Evolutionary conservation across 2,113 vertebrate genomes (phyloP), one percentile per base, ranked within the genome.

Genomic region (Stigmatopora nigra): DNA sequence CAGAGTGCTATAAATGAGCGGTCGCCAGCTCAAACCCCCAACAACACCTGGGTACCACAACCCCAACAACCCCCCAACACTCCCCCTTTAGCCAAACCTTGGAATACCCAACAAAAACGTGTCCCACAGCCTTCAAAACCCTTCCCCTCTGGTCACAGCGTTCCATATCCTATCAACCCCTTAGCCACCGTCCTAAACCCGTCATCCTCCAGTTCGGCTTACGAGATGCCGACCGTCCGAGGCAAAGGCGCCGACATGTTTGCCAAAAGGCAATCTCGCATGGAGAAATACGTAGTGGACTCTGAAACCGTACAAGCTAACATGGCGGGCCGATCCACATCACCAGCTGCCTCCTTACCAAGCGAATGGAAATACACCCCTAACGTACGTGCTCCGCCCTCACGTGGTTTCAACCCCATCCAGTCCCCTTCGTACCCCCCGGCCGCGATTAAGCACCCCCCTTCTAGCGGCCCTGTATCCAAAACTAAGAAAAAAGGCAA

Each of bases 251-350:
- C 96, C 15, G 94, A 98, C 80, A 90, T 99, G 73, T 99, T 99
- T 62, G 97, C 96, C 31, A 95, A 93, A 79, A 92, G 97, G 88
- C 95, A 94, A 81, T 96, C 95, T 7, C 93, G 97, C 20, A 98
- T 98, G 96, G 95, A 98, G 88, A 98, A 95, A 78, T 99, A 92
- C 1, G 90, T 99, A 68, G 97, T 99, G 19, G 97, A 99, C 84
- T 95, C 96, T 17, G 89, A 94, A 76, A 95, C 95, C 0, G 95
- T 98, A 64, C 91, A 96, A 82, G 92, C 94, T 71, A 93, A 94
- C 65, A 91, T 89, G 74, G 90, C 92, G 58, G 92, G 91, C 73
- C 82, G 87, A 38, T 78, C 94, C 38, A 71, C 90, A 65, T 99
- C 97, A 46, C 96, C 97, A 58, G 90, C 91, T 46, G 91, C 93